A percentile compares a stretch with the other conserved stretches of the same genome.
phyloP scores from a whole-genome alignment of 1,140 invertebrate species.

The Psix sp. region DNA sequence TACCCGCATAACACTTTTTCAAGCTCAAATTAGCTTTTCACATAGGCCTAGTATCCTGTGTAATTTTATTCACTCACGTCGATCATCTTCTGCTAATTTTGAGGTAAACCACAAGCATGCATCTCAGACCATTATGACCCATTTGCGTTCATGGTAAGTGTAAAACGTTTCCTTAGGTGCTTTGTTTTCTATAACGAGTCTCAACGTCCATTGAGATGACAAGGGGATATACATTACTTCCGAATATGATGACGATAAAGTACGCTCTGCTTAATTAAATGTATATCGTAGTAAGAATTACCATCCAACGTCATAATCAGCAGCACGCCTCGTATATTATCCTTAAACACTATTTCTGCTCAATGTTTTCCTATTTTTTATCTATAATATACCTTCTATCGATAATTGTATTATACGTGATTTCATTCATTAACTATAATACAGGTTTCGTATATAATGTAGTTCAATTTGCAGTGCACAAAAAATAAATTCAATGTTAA shows the following conservation, averaged over 20 bases:
- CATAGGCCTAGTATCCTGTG: slow-evolving; percentile 10
- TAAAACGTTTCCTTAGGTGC: slow-evolving; percentile 64
- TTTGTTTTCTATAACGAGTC: slow-evolving; percentile 68
- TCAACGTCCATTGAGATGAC: slow-evolving; percentile 58
- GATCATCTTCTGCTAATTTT: slow-evolving; percentile 65
- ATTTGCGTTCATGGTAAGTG: slow-evolving; percentile 62
- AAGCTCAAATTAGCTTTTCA: slow-evolving; percentile 20
- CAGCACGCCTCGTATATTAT: background rate
- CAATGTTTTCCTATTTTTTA: too few species aligned
- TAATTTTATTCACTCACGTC: slow-evolving; percentile 35
- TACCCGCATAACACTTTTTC: slow-evolving; percentile 16
- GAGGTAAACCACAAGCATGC: slow-evolving; percentile 66
- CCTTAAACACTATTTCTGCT: slow-evolving; percentile 11
- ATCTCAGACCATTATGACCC: slow-evolving; percentile 58
- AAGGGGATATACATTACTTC: slow-evolving; percentile 64
- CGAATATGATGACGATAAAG: slow-evolving; percentile 31
- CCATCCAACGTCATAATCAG: slow-evolving; percentile 9
- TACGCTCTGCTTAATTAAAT: slow-evolving; percentile 42
- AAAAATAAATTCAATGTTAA: too few species aligned
- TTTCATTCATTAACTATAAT: too few species aligned
- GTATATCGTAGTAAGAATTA: slow-evolving; percentile 19
- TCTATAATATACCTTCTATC: too few species aligned
- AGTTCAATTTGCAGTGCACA: too few species aligned
- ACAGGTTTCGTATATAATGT: too few species aligned
- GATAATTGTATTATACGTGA: too few species aligned